Percentiles rank a stretch among this genome's conserved stretches.
Conservation (phyloP, 2,888 invertebrate species). For the Blastobasis adustella region DNA sequence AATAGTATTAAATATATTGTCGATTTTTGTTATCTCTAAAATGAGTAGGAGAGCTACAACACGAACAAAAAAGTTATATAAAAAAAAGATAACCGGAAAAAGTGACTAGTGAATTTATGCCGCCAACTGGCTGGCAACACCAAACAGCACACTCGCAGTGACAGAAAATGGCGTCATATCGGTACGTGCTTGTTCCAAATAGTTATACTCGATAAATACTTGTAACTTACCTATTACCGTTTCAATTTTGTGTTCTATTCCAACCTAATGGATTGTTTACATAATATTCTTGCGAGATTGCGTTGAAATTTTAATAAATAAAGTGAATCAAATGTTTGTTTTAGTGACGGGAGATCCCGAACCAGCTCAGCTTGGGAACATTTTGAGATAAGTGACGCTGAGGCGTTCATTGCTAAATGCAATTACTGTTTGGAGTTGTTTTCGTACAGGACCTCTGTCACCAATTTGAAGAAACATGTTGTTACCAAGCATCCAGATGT, state of each 20-base stretch:
- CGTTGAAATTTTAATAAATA: background rate
- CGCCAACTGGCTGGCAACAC: background rate
- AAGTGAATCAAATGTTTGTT: background rate
- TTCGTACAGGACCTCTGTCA: slow-evolving; percentile 8
- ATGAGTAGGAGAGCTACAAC: too few relatives aligned
- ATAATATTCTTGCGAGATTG: background rate
- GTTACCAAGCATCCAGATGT: slow-evolving; percentile 6
- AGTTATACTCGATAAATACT: slow-evolving; percentile 4
- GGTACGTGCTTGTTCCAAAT: slow-evolving; percentile 10
- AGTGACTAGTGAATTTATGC: background rate
- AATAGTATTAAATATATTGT: too few relatives aligned
- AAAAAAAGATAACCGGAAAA: too few relatives aligned
- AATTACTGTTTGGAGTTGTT: slow-evolving; percentile 8
- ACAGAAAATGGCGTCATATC: slow-evolving; percentile 6
- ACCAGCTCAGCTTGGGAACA: slow-evolving; percentile 9
- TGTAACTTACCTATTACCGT: background rate
- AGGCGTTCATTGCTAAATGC: slow-evolving; percentile 9
- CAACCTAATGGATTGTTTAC: background rate
- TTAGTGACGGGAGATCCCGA: slow-evolving; percentile 5
- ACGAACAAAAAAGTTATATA: too few relatives aligned
- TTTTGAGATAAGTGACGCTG: slow-evolving; percentile 9
- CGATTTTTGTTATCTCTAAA: too few relatives aligned
- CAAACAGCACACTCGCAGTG: background rate
- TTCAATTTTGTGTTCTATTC: background rate
- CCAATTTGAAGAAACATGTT: slow-evolving; percentile 10